Base-by-base conservation (phyloP, 2,113 vertebrate species). In the Megaptera novaeangliae region DNA sequence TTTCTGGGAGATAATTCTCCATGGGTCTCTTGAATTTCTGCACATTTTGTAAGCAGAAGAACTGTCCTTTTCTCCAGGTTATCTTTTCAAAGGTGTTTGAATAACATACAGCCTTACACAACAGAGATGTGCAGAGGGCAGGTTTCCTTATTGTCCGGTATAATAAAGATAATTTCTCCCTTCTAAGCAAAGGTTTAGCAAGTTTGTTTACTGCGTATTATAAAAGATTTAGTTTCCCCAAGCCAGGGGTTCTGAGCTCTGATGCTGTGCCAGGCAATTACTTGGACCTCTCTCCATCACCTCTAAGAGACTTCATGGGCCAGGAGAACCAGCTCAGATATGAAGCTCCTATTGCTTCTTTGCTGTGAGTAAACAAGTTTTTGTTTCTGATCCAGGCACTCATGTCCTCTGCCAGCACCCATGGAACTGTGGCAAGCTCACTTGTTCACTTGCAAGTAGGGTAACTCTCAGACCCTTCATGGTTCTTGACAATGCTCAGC, bases 1-100 rank as follows among this genome's bases (percentile, higher is more conserved):
- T 95, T 97, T 86, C 87, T 96, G 29, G 92, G 89, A 81, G 83
- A 85, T 77, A 84, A 83, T 97, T 95, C 49, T 96, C 87, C 7
- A 41, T n/a, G 27, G 57, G 36, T 68, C 55, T 66, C 77, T 81
- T 89, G 80, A 90, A 92, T 85, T 61, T 96, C 74, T 72, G 34
- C 44, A 78, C 36, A 64, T 93, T 95, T 97, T 75, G 20, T 17
- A 89, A 88, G 63, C 25, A 93, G 39, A 81, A 91, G 8, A 41
- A 27, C 49, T 74, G 0, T 63, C 21, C 9, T 49, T 83, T 84
- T 59, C 81, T 91, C 15, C 6, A 34, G 71, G n/a, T 17, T 68
- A 66, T 55, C 25, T 86, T 84, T 94, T 91, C 27, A 80, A 55
- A 82, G 13, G 27, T 55, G 39, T 80, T 4, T 90, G 21, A 94